These are phyloP conservation scores for Origma solitaria DNA, from an alignment of 2,113 vertebrate genomes.

Conservation along the genomic window DNA sequence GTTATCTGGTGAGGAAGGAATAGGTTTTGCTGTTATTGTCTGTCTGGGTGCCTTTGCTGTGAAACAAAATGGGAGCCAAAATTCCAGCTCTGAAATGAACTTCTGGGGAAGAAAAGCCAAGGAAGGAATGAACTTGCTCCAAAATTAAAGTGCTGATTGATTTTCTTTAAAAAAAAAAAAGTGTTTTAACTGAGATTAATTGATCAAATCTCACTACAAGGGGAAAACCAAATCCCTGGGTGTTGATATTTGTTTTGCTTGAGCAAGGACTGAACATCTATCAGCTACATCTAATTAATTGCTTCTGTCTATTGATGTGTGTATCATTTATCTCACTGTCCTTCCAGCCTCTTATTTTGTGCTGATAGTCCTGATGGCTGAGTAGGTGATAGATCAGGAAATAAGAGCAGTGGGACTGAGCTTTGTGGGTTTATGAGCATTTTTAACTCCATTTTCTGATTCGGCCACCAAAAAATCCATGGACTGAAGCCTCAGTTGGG, in stretches of 20 bases:
- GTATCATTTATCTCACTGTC: not conserved
- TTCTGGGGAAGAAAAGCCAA: not conserved
- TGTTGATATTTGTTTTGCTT: not conserved
- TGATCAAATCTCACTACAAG: not conserved
- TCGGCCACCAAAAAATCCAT: not conserved
- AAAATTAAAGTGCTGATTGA: not conserved
- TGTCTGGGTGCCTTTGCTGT: not conserved
- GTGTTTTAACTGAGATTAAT: not conserved
- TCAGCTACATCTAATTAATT: not conserved
- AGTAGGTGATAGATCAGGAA: not conserved
- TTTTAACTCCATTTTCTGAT: not conserved
- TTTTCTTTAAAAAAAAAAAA: not conserved
- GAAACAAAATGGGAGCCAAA: constrained; percentile 50
- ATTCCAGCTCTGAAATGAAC: not conserved
- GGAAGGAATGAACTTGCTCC: not conserved
- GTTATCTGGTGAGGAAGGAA: constrained; percentile 51
- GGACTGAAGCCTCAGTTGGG: not conserved
- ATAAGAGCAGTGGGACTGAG: not conserved
- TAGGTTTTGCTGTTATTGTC: constrained; percentile 15
- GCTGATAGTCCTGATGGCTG: not conserved
- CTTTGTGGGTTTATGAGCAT: not conserved
- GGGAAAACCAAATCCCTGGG: not conserved
- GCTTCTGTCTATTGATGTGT: not conserved
- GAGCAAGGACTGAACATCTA: not conserved
- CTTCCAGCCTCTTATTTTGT: not conserved